Evolutionary conservation across 2,888 invertebrate species (phyloP).

Genomic region (Acrocera orbiculus): DNA sequence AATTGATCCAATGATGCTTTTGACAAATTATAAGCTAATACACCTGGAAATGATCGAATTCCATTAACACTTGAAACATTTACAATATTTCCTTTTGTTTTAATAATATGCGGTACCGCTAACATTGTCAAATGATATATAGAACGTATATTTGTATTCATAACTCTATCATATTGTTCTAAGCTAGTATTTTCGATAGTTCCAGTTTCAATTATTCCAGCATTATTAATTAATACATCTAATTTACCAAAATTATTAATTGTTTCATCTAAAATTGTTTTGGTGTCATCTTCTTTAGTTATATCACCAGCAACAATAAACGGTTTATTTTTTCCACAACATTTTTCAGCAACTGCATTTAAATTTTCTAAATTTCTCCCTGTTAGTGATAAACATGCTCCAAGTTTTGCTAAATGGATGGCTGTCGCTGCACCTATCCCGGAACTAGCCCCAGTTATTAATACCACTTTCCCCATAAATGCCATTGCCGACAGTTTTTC

Average conservation of each 20-base stretch:
- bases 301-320: conserved; percentile 51
- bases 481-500: no score
- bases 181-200: conserved; percentile 69
- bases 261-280: conserved; percentile 52
- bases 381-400: conserved; percentile 43
- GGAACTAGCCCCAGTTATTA: conserved; percentile 53
- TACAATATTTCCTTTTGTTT: conserved; percentile 76
- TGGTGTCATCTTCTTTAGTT: conserved; percentile 52
- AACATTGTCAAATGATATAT: conserved; percentile 70
- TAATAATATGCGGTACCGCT: conserved; percentile 68
- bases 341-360: conserved; percentile 40
- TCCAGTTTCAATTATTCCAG: conserved; percentile 68
- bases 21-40: conserved; percentile 80
- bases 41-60: conserved; percentile 72
- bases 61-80: conserved; percentile 94
- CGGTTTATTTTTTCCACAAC: conserved; percentile 34
- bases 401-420: conserved; percentile 44
- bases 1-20: conserved; percentile 92
- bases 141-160: conserved; percentile 77
- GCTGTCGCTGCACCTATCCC: conserved; percentile 60
- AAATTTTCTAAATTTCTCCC: conserved; percentile 55
- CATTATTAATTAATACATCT: conserved; percentile 79
- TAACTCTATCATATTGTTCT: conserved; percentile 74
- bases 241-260: conserved; percentile 56
- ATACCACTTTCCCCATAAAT: conserved; percentile 41